These are phyloP conservation scores for Crenuchus spilurus DNA, from an alignment of 2,797 vertebrate genomes.

Conservation along the genomic window DNA sequence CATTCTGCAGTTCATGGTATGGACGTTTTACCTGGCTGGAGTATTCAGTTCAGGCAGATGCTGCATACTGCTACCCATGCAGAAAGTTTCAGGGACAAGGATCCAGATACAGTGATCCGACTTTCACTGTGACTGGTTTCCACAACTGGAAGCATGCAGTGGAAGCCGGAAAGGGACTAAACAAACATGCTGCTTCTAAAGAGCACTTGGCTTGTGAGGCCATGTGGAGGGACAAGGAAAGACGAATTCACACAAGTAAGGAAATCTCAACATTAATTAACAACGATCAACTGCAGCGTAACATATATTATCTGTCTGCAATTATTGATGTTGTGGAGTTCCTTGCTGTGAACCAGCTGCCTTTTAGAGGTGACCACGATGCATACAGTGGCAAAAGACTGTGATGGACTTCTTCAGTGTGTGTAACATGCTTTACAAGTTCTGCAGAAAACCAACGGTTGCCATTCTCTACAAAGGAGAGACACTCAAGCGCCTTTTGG, in stretches of 20 bases:
- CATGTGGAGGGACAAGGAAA: conserved; percentile 17
- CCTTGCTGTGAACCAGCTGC: conserved; percentile 18
- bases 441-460: conserved; percentile 23
- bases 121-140: conserved; percentile 5
- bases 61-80: conserved; percentile 27
- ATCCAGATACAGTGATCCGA: background rate
- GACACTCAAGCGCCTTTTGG: conserved; percentile 28
- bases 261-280: conserved; percentile 22
- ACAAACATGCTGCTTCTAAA: conserved; percentile 18
- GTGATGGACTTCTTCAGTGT: conserved; percentile 9
- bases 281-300: conserved; percentile 16
- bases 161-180: background rate
- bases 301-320: conserved; percentile 12
- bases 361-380: conserved; percentile 24
- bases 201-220: conserved; percentile 19
- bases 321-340: conserved; percentile 11
- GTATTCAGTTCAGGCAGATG: conserved; percentile 19
- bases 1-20: too few species aligned
- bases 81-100: background rate
- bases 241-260: background rate
- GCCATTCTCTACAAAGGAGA: conserved; percentile 26
- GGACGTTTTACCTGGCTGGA: conserved; percentile 9
- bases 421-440: conserved; percentile 25
- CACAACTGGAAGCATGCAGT: conserved; percentile 25
- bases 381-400: conserved; percentile 8